Evolutionary conservation across 1,140 invertebrate species (phyloP), one percentile per base, ranked within the genome.

Genomic region (Vanessa atalanta): DNA sequence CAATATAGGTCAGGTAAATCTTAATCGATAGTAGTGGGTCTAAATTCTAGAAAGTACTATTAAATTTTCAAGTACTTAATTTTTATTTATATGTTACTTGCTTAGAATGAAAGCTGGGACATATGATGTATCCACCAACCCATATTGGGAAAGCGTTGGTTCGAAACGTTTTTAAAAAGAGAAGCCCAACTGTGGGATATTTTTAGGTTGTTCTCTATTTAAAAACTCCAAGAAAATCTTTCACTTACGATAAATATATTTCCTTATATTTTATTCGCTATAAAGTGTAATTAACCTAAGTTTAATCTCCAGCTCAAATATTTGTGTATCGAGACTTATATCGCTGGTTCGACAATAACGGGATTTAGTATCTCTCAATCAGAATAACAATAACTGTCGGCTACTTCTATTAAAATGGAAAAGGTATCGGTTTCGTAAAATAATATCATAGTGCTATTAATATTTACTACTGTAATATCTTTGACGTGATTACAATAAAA

Each of bases 381-480:
- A 61, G 31, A 61, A 61, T 61, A 37, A 61, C 57, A 37, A 61
- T 61, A 31, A 61, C 26, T 61, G 57, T 61, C 57, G 26, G 57
- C 57, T 61, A 66, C 50, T 31, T 26, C 26, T 50, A 26, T 43
- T 51, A 65, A 61, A 66, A 50, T 66, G 14, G 65, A 66, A 66
- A 51, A 16, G 63, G 20, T 65, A 48, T 65, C 8, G n/a, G 43
- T 65, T 65, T 15, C 20, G 16, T 61, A 37, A 26, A 60, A 26
- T 61, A 61, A 37, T 37, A 57, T 26, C 12, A 16, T 31, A n/a
- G 26, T 61, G 14, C 57, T 61, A 61, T 61, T 61, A 61, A 61
- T 61, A 61, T 61, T 61, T 61, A 61, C 13, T 37, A 16, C 15
- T 26, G 31, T 61, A 16, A 37, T 61, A 61, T 37, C 31, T 61